Conservation (phyloP, 2,797 vertebrate species). For the Neoniphon sammara region DNA sequence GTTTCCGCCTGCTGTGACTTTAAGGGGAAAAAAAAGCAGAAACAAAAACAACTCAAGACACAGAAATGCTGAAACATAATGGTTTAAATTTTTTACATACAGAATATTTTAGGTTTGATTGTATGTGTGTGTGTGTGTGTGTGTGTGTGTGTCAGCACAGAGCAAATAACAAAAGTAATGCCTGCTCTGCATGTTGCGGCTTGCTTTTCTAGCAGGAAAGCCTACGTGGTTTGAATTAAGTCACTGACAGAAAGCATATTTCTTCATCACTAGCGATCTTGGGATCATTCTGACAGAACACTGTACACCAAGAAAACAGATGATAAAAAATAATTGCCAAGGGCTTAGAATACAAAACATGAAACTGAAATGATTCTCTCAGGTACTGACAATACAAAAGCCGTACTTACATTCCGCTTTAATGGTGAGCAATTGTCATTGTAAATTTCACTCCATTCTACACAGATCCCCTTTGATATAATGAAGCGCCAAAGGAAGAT, state of each 20-base stretch:
- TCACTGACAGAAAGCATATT: neutral
- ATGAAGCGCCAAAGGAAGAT: neutral
- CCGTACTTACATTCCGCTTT: neutral
- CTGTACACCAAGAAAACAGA: neutral
- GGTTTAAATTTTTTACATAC: neutral
- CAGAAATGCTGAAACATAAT: neutral
- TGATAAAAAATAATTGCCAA: neutral
- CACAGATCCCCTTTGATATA: neutral
- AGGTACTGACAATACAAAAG: neutral
- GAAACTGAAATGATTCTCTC: neutral
- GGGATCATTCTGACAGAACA: neutral
- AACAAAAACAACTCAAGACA: neutral
- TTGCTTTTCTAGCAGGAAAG: slow-evolving; percentile 1
- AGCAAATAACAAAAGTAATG: no score
- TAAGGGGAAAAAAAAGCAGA: neutral
- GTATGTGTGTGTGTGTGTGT: neutral
- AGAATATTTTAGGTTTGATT: neutral
- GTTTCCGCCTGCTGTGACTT: neutral
- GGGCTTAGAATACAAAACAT: neutral
- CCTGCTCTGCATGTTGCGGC: no score
- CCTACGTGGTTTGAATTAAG: neutral
- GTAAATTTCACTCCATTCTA: neutral
- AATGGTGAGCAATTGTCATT: neutral
- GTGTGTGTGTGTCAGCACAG: no score
- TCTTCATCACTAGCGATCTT: neutral